Percentiles rank a stretch among this genome's conserved stretches.
Evolutionary conservation across 2,797 vertebrate genomes (phyloP).

Genomic region (Arnoldichthys spilopterus): DNA sequence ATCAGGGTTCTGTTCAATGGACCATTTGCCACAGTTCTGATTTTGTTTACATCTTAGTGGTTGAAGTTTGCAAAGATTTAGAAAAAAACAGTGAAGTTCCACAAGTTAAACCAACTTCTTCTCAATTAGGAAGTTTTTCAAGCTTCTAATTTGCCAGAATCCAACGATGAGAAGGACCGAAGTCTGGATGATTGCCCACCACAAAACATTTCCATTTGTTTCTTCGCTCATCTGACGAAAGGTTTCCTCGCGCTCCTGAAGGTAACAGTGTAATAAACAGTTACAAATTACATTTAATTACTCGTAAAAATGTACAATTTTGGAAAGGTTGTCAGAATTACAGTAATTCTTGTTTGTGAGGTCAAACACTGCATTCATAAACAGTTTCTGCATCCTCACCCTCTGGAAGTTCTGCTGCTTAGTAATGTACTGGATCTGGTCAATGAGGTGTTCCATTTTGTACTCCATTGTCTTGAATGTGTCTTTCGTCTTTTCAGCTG

Average conservation of each 20-base stretch:
- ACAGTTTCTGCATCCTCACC: slow-evolving; percentile 68
- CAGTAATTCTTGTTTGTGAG: slow-evolving; percentile 7
- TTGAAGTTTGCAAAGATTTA: too few relatives aligned
- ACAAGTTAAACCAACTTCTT: slow-evolving; percentile 87
- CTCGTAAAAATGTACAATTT: not conserved
- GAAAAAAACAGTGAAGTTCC: not conserved
- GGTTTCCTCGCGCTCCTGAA: slow-evolving; percentile 87
- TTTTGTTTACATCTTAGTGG: not conserved
- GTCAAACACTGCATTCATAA: not conserved
- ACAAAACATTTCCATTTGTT: slow-evolving; percentile 87
- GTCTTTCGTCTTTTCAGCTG: slow-evolving; percentile 78
- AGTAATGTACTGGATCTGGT: slow-evolving; percentile 84
- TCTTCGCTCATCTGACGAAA: slow-evolving; percentile 89
- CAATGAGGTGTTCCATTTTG: slow-evolving; percentile 80
- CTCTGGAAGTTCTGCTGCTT: slow-evolving; percentile 89
- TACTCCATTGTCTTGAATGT: slow-evolving; percentile 79
- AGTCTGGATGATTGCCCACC: slow-evolving; percentile 89
- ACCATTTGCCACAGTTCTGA: too few relatives aligned
- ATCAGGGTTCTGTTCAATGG: not conserved
- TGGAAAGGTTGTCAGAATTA: not conserved
- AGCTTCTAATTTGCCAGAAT: slow-evolving; percentile 90
- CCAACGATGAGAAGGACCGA: slow-evolving; percentile 83
- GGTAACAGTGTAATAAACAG: slow-evolving; percentile 33
- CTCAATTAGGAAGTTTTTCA: slow-evolving; percentile 91
- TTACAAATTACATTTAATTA: slow-evolving; percentile 20